Conservation (phyloP, 2,113 vertebrate species). For the Entosphenus tridentatus region DNA sequence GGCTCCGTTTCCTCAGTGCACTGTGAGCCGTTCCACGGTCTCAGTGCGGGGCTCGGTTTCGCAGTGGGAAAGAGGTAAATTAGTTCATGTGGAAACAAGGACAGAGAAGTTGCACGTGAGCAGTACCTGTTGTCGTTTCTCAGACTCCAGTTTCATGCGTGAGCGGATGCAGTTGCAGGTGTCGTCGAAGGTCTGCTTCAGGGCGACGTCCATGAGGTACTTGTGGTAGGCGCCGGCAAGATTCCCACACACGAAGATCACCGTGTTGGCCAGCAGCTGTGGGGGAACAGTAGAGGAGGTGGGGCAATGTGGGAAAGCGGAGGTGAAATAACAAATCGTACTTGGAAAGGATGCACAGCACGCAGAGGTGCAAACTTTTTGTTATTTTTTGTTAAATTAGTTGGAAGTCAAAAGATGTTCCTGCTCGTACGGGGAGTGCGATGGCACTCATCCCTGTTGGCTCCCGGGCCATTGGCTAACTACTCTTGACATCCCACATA, state of each 20-base stretch:
- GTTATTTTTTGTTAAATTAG: no score
- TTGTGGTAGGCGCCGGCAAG: slow-evolving; percentile 87
- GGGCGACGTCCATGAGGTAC: slow-evolving; percentile 73
- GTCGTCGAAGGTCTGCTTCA: slow-evolving; percentile 82
- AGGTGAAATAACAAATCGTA: no score
- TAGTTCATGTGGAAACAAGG: slow-evolving; percentile 3
- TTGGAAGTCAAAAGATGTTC: no score
- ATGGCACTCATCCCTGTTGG: no score
- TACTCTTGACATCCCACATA: no score
- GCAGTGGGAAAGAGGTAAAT: neutral
- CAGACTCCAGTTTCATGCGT: slow-evolving; percentile 86
- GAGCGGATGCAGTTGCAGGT: slow-evolving; percentile 95
- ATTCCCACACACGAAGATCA: slow-evolving; percentile 89
- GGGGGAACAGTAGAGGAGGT: slow-evolving; percentile 1
- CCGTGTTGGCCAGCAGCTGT: slow-evolving; percentile 75
- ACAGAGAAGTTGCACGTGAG: neutral
- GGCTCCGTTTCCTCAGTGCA: no score
- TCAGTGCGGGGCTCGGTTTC: neutral
- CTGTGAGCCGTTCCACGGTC: no score
- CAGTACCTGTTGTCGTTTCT: slow-evolving; percentile 79
- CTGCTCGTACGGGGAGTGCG: no score
- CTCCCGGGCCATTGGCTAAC: no score
- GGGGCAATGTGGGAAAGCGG: no score
- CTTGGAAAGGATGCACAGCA: no score
- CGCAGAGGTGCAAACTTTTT: no score